A percentile compares a stretch with the other conserved stretches of the same genome.
phyloP scores from a whole-genome alignment of 2,797 vertebrate species.

The Eulemur rubriventer region DNA sequence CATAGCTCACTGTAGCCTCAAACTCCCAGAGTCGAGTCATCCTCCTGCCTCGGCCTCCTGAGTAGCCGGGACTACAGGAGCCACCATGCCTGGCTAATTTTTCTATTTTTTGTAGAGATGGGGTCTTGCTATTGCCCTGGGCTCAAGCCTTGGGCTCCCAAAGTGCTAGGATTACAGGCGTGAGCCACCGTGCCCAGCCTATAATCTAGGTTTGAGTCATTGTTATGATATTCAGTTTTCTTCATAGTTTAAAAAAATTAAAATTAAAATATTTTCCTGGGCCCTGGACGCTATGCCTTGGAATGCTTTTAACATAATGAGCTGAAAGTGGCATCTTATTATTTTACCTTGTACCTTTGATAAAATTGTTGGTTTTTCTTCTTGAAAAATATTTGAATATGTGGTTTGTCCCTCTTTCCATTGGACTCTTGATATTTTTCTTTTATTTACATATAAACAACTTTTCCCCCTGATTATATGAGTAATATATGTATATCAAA shows the following conservation, averaged over 20 bases:
- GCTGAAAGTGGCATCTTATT: background rate
- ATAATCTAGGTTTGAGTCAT: too few species aligned
- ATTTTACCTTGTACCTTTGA: background rate
- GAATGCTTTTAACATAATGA: too few species aligned
- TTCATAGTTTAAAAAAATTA: background rate
- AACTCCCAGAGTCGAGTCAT: too few species aligned
- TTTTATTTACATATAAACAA: constrained; percentile 10
- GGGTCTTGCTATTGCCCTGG: too few species aligned
- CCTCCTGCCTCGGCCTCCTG: too few species aligned
- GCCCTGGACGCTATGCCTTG: background rate
- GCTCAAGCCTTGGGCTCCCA: too few species aligned
- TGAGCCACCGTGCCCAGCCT: too few species aligned
- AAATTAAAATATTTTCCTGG: background rate
- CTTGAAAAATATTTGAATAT: background rate
- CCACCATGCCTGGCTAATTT: too few species aligned
- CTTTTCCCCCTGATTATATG: background rate
- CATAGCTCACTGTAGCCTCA: too few species aligned
- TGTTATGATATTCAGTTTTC: background rate
- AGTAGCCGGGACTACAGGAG: too few species aligned
- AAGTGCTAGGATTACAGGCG: too few species aligned
- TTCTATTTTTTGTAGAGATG: too few species aligned
- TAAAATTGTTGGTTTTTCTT: background rate
- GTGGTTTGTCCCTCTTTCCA: background rate
- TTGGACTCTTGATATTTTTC: background rate
- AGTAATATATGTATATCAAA: background rate